Evolutionary conservation across 2,797 vertebrate genomes (phyloP).

Genomic region (Serranus cabrilla): DNA sequence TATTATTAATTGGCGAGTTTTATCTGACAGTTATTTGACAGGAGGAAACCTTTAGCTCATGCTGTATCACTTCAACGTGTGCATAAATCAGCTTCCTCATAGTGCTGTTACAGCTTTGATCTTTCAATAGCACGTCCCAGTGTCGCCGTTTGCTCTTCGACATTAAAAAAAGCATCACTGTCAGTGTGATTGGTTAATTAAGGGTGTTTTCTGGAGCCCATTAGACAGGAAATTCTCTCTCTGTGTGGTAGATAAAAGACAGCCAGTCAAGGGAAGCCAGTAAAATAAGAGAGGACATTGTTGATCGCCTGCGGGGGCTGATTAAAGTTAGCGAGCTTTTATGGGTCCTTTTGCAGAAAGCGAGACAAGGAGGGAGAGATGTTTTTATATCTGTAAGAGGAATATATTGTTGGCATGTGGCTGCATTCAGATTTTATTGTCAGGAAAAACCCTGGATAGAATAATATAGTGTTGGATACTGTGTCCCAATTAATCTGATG

Average conservation of each 20-base stretch:
- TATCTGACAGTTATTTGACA: conserved; percentile 24
- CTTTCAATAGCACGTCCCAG: background rate
- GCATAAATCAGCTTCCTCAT: conserved; percentile 6
- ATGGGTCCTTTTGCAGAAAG: conserved; percentile 4
- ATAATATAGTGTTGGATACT: conserved; percentile 14
- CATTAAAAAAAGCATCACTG: background rate
- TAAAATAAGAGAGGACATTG: conserved; percentile 21
- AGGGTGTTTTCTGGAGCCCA: conserved; percentile 9
- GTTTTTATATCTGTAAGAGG: background rate
- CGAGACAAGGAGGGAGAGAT: background rate
- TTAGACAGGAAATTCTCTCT: conserved; percentile 16
- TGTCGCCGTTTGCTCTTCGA: background rate
- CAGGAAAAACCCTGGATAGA: background rate
- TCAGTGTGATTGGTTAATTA: conserved; percentile 46
- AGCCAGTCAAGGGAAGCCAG: conserved; percentile 23
- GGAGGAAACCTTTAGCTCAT: conserved; percentile 18
- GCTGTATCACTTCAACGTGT: conserved; percentile 6
- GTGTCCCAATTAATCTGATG: conserved; percentile 43
- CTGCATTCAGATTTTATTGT: conserved; percentile 1
- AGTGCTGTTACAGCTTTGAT: conserved; percentile 37
- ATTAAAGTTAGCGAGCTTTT: conserved; percentile 27
- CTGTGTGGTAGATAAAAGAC: conserved; percentile 28
- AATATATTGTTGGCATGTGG: background rate
- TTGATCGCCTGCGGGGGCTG: conserved; percentile 12
- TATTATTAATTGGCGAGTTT: conserved; percentile 35